These are phyloP conservation scores for Macaca nemestrina DNA, from an alignment of 2,113 vertebrate genomes.

Conservation along the genomic window DNA sequence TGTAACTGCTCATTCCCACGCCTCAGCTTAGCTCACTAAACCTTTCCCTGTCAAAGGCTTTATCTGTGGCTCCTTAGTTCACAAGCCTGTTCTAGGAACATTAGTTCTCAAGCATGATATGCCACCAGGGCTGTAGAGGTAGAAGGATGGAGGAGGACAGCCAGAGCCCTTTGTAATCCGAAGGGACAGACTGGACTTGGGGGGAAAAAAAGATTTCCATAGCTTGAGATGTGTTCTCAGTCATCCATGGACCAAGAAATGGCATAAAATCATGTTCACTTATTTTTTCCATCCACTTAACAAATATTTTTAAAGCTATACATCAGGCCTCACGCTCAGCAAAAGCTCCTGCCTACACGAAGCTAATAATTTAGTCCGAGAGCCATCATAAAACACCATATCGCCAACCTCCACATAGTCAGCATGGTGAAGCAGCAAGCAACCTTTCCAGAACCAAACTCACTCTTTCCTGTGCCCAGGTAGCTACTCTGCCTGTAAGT, in stretches of 20 bases:
- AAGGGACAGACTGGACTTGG: not conserved
- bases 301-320: not conserved
- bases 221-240: not conserved
- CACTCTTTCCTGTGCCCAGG: not conserved
- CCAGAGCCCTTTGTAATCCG: not conserved
- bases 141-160: not conserved
- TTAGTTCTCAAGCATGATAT: not conserved
- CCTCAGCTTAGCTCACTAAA: not conserved
- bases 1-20: fast-evolving
- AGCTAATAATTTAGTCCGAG: not conserved
- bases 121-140: not conserved
- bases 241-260: not conserved
- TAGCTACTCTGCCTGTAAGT: not conserved
- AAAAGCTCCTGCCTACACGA: not conserved
- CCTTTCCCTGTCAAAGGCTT: not conserved
- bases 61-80: not conserved
- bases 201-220: not conserved
- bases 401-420: not conserved
- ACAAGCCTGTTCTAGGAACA: not conserved
- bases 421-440: not conserved
- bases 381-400: fast-evolving
- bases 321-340: not conserved
- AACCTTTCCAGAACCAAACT: not conserved
- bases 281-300: not conserved
- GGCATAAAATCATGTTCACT: not conserved